These are phyloP conservation scores for Arctopsyche grandis DNA, from an alignment of 1,140 invertebrate species.

Conservation along the genomic window DNA sequence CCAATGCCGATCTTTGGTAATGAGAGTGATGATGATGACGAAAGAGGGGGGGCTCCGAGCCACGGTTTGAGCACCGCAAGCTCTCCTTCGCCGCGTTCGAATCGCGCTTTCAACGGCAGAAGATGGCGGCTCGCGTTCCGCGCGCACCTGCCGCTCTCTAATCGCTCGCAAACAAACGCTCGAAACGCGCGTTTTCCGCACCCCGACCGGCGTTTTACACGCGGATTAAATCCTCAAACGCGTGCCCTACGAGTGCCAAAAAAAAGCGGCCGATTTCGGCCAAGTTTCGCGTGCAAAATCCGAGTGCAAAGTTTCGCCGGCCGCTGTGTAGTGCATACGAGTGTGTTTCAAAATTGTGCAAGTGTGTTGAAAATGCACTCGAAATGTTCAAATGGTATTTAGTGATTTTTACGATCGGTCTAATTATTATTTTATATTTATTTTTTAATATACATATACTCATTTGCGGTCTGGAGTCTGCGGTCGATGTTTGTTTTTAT, in stretches of 20 bases:
- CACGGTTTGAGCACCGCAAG: constrained; percentile 17
- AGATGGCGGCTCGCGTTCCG: constrained; percentile 38
- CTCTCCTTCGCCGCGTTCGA: background rate
- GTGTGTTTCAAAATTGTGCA: too few species aligned
- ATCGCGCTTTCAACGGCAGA: constrained; percentile 35
- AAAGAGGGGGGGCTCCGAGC: background rate
- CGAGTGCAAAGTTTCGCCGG: too few species aligned
- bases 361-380: too few species aligned
- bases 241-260: too few species aligned
- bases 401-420: too few species aligned
- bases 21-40: background rate
- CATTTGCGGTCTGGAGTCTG: background rate
- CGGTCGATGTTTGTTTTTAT: background rate
- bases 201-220: background rate
- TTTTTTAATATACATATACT: background rate
- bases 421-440: too few species aligned
- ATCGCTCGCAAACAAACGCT: constrained; percentile 21
- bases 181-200: constrained; percentile 18
- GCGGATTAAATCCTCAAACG: background rate
- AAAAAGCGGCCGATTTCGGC: too few species aligned
- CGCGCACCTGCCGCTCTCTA: constrained; percentile 11
- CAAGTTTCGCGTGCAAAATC: too few species aligned
- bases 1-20: too few species aligned
- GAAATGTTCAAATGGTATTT: too few species aligned
- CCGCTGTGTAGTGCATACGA: too few species aligned